Base-by-base conservation (phyloP, 2,113 vertebrate species). In the Rallus limicola region DNA sequence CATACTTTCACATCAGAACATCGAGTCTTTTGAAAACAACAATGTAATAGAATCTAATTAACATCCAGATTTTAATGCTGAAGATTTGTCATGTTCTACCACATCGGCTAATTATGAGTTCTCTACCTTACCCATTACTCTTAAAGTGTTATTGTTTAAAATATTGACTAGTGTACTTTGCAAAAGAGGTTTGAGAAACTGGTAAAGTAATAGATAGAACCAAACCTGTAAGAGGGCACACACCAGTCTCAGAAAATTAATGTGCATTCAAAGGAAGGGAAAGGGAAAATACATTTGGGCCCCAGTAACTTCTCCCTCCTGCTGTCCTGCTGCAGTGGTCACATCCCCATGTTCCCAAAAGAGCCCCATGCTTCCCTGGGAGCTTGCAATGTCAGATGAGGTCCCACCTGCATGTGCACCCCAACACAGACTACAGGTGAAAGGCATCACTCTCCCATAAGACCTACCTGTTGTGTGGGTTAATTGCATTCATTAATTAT, bases 31-130 rank as follows among this genome's bases (percentile, higher is more conserved):
- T 83, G 95, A 90, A 95, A 92, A 86, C 64, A 93, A 71, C 59
- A 82, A 56, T 78, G 58, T 48, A 92, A 95, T 88, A 94, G 88
- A 90, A 92, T 64, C 89, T 86, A 82, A 94, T 95, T 92, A 95
- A 78, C 82, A 75, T 72, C 56, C 44, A 69, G 48, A 81, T 93
- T 94, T 82, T 81, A 88, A 78, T 70, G 60, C 13, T 72, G 68
- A 74, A 83, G 34, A 15, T 86, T 46, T 91, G 24, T 52, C 67
- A 58, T 2, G 3, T 71, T 83, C 64, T 81, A 46, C 44, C 67
- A 19, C 31, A 17, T 58, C 0, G 29, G 44, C 17, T 10, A 55
- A 65, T 91, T 53, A 69, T 21, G 16, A 91, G 33, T 80, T 48
- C 42, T 87, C 58, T 81, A 31, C 60, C 78, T 83, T 50, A 53